Evolutionary conservation across 2,113 vertebrate genomes (phyloP).

Genomic region (Oreamnos americanus): DNA sequence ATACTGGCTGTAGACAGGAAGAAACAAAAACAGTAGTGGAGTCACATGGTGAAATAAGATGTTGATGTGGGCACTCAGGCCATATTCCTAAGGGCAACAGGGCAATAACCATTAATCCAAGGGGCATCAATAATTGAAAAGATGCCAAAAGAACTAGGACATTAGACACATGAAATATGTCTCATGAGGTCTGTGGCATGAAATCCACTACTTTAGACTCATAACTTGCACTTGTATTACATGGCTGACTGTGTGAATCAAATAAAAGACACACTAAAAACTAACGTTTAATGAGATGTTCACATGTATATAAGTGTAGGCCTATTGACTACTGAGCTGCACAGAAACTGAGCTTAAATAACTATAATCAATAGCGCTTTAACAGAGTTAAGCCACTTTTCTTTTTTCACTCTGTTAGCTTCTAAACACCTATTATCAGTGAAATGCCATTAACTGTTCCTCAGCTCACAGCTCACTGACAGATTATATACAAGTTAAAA

Average conservation of each 20-base stretch:
- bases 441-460: not conserved
- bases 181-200: not conserved
- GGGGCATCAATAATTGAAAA: conserved; percentile 36
- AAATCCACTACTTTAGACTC: not conserved
- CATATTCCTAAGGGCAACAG: not conserved
- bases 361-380: conserved; percentile 22
- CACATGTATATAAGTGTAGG: not conserved
- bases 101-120: not conserved
- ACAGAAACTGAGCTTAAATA: not conserved
- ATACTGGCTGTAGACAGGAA: not conserved
- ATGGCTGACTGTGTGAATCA: not conserved
- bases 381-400: conserved; percentile 23
- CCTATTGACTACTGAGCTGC: not conserved
- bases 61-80: not conserved
- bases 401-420: not conserved
- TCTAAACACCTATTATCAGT: not conserved
- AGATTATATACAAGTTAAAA: conserved; percentile 21
- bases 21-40: not conserved
- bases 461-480: not conserved
- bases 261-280: not conserved
- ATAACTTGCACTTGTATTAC: not conserved
- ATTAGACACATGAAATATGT: not conserved
- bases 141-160: not conserved
- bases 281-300: not conserved
- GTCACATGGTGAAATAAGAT: not conserved